Base-by-base conservation (phyloP, 2,797 vertebrate species). In the Benthosema pterotum region DNA sequence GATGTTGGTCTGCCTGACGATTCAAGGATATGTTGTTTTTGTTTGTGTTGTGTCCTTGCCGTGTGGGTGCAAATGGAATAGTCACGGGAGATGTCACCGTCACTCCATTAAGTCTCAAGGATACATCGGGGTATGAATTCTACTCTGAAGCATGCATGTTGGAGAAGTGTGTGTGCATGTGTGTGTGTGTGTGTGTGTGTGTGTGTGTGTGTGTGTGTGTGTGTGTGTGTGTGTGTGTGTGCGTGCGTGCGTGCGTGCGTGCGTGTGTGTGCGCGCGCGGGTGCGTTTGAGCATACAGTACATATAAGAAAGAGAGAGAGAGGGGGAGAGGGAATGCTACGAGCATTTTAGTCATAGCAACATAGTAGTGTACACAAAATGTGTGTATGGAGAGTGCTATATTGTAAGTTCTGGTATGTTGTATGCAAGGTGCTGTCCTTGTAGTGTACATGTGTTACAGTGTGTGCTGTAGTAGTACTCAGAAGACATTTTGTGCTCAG, bases 101-200 rank as follows among this genome's bases (percentile, higher is more conserved):
- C 79, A 74, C 72, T 78, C 77, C 62, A 79, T 83, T 82, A 69
- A 82, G 78, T 76, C 76, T 80, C 77, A 80, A 84, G 82, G 87
- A 75, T 75, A 77, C 72, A 56, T 66, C 78, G 47, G 43, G 67
- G 59, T 63, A 59, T 71, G 69, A 79, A 82, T 83, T 77, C 68
- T 70, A 52, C 52, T 56, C 16, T 62, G 61, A 57, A 65, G 62
- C 13, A 46, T n/a, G 45, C n/a, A 14, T 42, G 32, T 38, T 2
- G 32, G 15, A 13, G 7, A 32, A 8, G 14, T 32, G 17, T 45
- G 15, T 14, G 55, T 19, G 17, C 18, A 38, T 8, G 17, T 19
- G 42, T n/a, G 55, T 13, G 43, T 17, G 52, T 50, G 59, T 42
- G 58, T 57, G 51, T 59, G 60, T 43, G 13, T 52, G 38, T 14